Conservation (phyloP, 2,888 invertebrate species). For the Adelphocoris suturalis region DNA sequence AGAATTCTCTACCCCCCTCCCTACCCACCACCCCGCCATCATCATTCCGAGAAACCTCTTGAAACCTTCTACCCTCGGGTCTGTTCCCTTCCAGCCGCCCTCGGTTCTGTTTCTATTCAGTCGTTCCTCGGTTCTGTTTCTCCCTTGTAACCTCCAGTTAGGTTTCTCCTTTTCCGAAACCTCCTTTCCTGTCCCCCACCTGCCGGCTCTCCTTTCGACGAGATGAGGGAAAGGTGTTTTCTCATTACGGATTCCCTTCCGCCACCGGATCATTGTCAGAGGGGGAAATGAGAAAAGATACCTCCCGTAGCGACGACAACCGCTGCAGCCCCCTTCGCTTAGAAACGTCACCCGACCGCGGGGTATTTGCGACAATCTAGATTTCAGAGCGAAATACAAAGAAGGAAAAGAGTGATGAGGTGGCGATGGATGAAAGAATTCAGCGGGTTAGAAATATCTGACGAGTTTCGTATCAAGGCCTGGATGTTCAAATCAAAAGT, state of each 20-base stretch:
- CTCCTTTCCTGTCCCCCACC: not conserved
- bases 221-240: conserved; percentile 30
- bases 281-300: conserved; percentile 31
- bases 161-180: not conserved
- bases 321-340: too few species aligned
- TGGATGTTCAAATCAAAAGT: too few species aligned
- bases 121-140: not conserved
- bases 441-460: too few species aligned
- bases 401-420: not conserved
- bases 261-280: conserved; percentile 19
- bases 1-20: not conserved
- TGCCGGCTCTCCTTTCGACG: not conserved
- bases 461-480: too few species aligned
- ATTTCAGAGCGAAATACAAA: not conserved
- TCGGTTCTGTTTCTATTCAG: not conserved
- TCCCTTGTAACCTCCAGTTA: not conserved
- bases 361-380: not conserved
- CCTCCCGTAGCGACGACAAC: not conserved
- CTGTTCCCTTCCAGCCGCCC: not conserved
- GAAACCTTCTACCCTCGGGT: not conserved
- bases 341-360: not conserved
- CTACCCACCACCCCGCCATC: not conserved
- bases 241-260: conserved; percentile 34
- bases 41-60: not conserved
- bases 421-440: not conserved